phyloP scores from a whole-genome alignment of 2,888 invertebrate genomes.

The Plagiodera versicolora region DNA sequence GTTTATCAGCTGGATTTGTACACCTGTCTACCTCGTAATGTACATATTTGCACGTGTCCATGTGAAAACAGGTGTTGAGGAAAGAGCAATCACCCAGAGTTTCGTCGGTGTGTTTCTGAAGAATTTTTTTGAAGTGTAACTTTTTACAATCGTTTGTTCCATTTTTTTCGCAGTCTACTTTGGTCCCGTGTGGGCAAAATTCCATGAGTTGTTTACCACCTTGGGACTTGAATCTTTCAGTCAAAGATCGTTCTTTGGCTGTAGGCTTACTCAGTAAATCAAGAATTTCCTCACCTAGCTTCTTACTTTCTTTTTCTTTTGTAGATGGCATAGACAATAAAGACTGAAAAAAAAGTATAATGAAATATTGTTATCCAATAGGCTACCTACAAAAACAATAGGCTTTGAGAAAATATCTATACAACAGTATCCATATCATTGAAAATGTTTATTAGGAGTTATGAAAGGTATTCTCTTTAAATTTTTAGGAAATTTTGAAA shows the following conservation, averaged over 20 bases:
- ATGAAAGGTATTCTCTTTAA: too few relatives aligned
- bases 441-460: too few relatives aligned
- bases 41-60: slow-evolving; percentile 98
- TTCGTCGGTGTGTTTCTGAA: slow-evolving; percentile 87
- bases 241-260: slow-evolving; percentile 92
- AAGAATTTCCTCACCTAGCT: slow-evolving; percentile 93
- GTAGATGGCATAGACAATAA: slow-evolving; percentile 90
- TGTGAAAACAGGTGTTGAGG: slow-evolving; percentile 97
- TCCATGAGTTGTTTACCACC: slow-evolving; percentile 92
- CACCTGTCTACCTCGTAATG: slow-evolving; percentile 94
- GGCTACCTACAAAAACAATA: too few relatives aligned
- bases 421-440: too few relatives aligned
- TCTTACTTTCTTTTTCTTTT: slow-evolving; percentile 92
- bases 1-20: slow-evolving; percentile 56
- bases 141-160: slow-evolving; percentile 72
- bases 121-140: slow-evolving; percentile 95
- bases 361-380: too few relatives aligned
- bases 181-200: slow-evolving; percentile 95
- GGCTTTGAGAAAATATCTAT: too few relatives aligned
- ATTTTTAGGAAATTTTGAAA: too few relatives aligned
- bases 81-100: slow-evolving; percentile 86
- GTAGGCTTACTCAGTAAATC: slow-evolving; percentile 93
- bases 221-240: slow-evolving; percentile 94
- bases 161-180: slow-evolving; percentile 77
- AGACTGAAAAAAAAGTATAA: slow-evolving; percentile 69